phyloP scores from a whole-genome alignment of 1,140 invertebrate genomes.

The Papilio polyxenes region DNA sequence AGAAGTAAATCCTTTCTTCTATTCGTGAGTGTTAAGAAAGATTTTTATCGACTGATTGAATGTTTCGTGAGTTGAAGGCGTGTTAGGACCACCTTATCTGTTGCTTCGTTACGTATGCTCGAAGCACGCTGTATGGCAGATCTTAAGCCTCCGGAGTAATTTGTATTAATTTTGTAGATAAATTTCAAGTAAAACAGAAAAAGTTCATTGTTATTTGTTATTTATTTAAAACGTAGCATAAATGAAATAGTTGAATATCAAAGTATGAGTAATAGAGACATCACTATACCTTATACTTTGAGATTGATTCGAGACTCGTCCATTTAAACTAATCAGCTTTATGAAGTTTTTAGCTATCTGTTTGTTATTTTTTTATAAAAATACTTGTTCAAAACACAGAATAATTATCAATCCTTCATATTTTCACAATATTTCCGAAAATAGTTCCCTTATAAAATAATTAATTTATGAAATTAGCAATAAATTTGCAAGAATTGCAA shows the following conservation, averaged over 20 bases:
- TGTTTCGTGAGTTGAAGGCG: constrained; percentile 10
- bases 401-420: no score
- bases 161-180: no score
- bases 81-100: not conserved
- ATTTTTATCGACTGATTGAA: constrained; percentile 44
- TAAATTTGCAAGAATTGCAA: constrained; percentile 8
- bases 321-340: not conserved
- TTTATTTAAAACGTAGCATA: no score
- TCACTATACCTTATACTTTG: not conserved
- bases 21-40: constrained; percentile 57
- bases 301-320: not conserved
- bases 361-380: no score
- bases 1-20: constrained; percentile 48
- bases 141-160: not conserved
- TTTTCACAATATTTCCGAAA: no score
- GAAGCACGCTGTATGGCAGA: not conserved
- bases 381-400: no score
- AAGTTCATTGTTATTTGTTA: no score
- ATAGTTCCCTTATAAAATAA: not conserved
- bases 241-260: no score
- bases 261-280: no score
- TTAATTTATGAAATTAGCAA: constrained; percentile 16
- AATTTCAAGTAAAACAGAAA: no score
- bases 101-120: not conserved
- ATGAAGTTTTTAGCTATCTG: no score